Conservation (phyloP, 35 echinoderm and acorn worm genomes). For the Acanthaster planci region DNA sequence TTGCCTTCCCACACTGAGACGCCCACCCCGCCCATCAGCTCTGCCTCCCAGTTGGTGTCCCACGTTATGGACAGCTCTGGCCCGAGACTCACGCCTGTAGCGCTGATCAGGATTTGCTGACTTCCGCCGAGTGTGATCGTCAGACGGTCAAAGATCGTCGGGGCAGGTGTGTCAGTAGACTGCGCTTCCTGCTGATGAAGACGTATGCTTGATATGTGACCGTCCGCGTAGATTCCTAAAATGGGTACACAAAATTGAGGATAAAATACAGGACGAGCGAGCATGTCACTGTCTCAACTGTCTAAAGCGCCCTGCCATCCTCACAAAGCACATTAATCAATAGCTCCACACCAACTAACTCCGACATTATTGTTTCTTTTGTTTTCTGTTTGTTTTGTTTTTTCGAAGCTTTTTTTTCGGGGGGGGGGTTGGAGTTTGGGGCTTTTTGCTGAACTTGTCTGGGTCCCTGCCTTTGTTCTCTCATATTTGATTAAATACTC, state of each 20-base stretch:
- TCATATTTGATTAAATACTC: too few relatives aligned
- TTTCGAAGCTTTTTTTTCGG: too few relatives aligned
- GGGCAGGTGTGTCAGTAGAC: background rate
- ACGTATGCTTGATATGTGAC: background rate
- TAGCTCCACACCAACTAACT: too few relatives aligned
- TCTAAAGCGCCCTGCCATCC: too few relatives aligned
- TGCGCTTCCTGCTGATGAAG: background rate
- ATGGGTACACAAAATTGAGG: background rate
- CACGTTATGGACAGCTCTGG: background rate
- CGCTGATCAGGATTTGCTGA: background rate
- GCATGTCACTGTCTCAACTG: too few relatives aligned
- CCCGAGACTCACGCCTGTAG: background rate
- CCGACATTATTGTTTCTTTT: too few relatives aligned
- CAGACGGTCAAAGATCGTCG: conserved; percentile 13
- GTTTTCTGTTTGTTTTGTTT: too few relatives aligned
- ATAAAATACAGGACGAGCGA: too few relatives aligned
- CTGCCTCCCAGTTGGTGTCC: conserved; percentile 8
- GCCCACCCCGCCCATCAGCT: background rate
- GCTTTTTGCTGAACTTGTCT: too few relatives aligned
- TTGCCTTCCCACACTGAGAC: background rate
- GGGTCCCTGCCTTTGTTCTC: too few relatives aligned
- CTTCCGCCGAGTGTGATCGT: background rate
- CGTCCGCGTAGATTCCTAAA: background rate
- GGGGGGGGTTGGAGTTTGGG: too few relatives aligned
- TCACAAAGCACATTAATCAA: too few relatives aligned